A percentile compares a stretch with the other conserved stretches of the same genome.
phyloP scores from a whole-genome alignment of 2,797 vertebrate species.

The Threskiornis aethiopicus region DNA sequence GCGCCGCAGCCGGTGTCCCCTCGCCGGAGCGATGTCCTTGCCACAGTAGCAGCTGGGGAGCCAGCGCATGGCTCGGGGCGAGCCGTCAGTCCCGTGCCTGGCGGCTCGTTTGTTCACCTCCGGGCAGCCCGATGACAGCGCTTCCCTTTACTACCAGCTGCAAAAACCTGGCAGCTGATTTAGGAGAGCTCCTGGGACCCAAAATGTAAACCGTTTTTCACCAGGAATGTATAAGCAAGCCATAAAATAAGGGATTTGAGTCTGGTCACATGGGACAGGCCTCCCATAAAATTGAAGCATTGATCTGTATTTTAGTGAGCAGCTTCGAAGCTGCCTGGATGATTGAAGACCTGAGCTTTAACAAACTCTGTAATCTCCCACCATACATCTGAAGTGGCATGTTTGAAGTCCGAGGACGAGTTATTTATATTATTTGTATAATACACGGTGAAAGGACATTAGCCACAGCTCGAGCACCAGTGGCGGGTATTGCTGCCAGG shows the following conservation, averaged over 20 bases:
- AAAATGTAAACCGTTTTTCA: conserved; percentile 92
- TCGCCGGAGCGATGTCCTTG: accelerated
- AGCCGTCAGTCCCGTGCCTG: conserved; percentile 72
- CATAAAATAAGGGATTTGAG: conserved; percentile 90
- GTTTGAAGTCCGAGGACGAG: conserved; percentile 81
- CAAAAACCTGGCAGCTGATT: conserved; percentile 89
- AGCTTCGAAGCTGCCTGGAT: conserved; percentile 69
- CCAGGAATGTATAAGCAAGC: conserved; percentile 94
- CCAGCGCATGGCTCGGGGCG: neutral
- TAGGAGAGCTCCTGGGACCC: conserved; percentile 84
- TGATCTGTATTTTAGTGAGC: conserved; percentile 79
- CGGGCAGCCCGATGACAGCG: conserved; percentile 80
- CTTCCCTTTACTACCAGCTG: conserved; percentile 85
- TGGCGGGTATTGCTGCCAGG: neutral
- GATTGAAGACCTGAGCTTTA: conserved; percentile 72
- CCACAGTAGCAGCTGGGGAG: neutral
- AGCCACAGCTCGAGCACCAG: conserved; percentile 55
- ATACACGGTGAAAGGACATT: conserved; percentile 74
- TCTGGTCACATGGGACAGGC: conserved; percentile 83
- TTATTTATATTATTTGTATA: conserved; percentile 81
- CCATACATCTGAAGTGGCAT: conserved; percentile 82
- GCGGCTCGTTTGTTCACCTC: conserved; percentile 77
- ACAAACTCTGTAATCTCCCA: conserved; percentile 80
- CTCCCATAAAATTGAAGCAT: conserved; percentile 85
- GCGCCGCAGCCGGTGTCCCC: accelerated